A percentile compares a stretch with the other conserved stretches of the same genome.
phyloP scores from a whole-genome alignment of 2,888 invertebrate species.

The Junonia oenone region DNA sequence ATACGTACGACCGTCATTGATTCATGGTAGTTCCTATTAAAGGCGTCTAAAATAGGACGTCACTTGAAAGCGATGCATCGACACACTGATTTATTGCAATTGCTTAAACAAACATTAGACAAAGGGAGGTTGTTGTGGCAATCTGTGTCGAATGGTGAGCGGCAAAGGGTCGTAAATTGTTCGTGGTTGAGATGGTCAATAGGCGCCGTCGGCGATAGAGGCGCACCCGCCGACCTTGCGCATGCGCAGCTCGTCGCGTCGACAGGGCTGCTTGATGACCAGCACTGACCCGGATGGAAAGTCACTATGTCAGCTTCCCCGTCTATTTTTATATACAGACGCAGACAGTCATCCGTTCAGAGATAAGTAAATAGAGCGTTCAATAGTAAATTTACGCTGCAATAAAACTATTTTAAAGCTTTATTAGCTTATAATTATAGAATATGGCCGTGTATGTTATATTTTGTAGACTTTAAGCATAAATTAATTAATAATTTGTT shows the following conservation, averaged over 20 bases:
- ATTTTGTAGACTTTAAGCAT: background rate
- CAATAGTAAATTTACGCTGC: background rate
- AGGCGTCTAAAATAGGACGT: conserved; percentile 53
- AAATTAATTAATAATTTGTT: background rate
- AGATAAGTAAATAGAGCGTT: background rate
- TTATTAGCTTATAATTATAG: background rate
- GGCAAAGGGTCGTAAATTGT: conserved; percentile 45
- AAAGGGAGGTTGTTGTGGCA: conserved; percentile 37
- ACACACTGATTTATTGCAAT: conserved; percentile 50
- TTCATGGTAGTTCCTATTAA: conserved; percentile 43
- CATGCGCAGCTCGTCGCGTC: conserved; percentile 50
- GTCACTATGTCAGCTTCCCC: conserved; percentile 26
- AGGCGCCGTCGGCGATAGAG: conserved; percentile 58
- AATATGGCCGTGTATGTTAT: background rate
- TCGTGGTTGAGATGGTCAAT: conserved; percentile 37
- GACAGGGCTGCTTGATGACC: conserved; percentile 33
- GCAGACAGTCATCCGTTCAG: conserved; percentile 1
- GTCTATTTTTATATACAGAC: conserved; percentile 17
- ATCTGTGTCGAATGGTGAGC: conserved; percentile 40
- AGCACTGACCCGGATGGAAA: conserved; percentile 28
- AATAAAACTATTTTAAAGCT: background rate
- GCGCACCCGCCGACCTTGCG: conserved; percentile 70
- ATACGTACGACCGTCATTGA: conserved; percentile 49
- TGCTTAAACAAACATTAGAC: conserved; percentile 40
- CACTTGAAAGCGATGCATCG: conserved; percentile 47